Evolutionary conservation across 2,797 vertebrate species (phyloP), one percentile per base, ranked within the genome.

Genomic region (Stomatorhinus walkeri): DNA sequence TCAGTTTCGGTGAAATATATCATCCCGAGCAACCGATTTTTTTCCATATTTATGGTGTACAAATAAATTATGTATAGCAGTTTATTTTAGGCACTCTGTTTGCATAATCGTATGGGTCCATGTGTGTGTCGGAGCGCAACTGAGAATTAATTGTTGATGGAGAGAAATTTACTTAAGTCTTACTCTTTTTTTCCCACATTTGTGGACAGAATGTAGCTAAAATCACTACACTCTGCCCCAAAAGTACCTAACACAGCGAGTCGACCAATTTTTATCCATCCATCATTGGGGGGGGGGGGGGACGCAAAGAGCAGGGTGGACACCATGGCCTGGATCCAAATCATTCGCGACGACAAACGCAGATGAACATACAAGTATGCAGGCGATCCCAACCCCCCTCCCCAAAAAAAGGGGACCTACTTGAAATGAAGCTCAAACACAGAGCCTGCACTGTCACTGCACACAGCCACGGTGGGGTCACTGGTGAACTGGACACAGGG

Each of bases 391-490:
- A 76, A 76, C 19, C 28, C 24, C 61, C 22, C 24, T 12, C 1
- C 68, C 32, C 32, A 1, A 24, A 51, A 36, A 36, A n/a, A 1
- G 9, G 4, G 32, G 9, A 88, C 89, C 54, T 85, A 90, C 89
- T 88, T 90, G 51, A 90, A 81, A 61, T 88, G 59, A 90, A 90
- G 83, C 51, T 90, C 84, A 88, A 87, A 90, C 87, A 90, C 89
- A 76, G 56, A 87, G 43, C 89, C 88, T 6, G 61, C 28, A 72
- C 89, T 90, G 28, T 90, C 89, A 61, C 51, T 90, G 81, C 89
- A 90, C 48, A 90, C 89, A 12, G 87, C 87, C 64, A 90, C 22
- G 10, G 89, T 72, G 19, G 89, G 89, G 43, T 90, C 88, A 86
- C 83, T 87, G 64, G 89, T 87, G 19, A 90, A 88, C 89, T 90